These are phyloP conservation scores for Hetaerina titia DNA, from an alignment of 2,888 invertebrate genomes.

Conservation along the genomic window DNA sequence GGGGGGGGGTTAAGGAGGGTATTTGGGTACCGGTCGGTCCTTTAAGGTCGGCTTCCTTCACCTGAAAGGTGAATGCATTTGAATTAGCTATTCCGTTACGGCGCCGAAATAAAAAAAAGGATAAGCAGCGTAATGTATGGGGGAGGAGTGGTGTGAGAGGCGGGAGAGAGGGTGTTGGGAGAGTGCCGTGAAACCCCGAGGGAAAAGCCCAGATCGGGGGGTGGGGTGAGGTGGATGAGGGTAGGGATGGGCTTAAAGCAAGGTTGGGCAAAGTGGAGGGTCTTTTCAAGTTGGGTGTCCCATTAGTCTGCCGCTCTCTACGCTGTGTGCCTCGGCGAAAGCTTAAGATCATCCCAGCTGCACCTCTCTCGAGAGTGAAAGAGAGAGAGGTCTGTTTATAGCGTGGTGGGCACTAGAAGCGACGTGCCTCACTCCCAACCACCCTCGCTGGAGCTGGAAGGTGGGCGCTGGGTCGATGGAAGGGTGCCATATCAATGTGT, in stretches of 20 bases:
- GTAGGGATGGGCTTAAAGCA: background rate
- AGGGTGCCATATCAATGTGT: background rate
- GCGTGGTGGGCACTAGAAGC: background rate
- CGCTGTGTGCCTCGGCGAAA: background rate
- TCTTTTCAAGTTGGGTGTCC: constrained; percentile 43
- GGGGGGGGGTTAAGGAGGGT: background rate
- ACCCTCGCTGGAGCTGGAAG: background rate
- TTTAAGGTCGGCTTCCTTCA: background rate
- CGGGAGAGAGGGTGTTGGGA: background rate
- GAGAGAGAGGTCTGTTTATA: constrained; percentile 17
- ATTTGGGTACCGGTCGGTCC: constrained; percentile 1
- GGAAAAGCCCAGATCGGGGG: background rate
- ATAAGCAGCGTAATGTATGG: background rate
- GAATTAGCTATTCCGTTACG: constrained; percentile 48
- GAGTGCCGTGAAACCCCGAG: background rate
- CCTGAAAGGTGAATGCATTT: constrained; percentile 30
- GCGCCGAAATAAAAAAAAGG: background rate
- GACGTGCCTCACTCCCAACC: background rate
- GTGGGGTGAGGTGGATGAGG: background rate
- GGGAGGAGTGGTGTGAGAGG: background rate
- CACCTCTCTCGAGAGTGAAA: background rate
- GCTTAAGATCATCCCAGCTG: constrained; percentile 43
- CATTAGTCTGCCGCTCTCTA: constrained; percentile 33
- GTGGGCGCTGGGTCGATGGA: background rate
- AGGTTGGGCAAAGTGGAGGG: background rate